Conservation (phyloP, 2,797 vertebrate genomes). For the Diplodus puntazzo region DNA sequence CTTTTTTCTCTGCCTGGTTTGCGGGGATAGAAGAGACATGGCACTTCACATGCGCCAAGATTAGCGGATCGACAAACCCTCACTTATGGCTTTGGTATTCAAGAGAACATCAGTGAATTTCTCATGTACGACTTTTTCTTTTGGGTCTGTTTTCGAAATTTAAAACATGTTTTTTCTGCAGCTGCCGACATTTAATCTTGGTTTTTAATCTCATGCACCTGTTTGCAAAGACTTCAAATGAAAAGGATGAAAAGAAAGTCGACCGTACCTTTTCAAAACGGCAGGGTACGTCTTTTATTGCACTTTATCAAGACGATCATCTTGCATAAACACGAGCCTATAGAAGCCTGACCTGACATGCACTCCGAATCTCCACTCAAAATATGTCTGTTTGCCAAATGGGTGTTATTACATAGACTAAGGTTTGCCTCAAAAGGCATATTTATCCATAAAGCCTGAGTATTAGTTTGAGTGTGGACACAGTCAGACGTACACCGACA, state of each 20-base stretch:
- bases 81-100: conserved; percentile 39
- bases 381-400: conserved; percentile 51
- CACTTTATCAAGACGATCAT: conserved; percentile 39
- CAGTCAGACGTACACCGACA: conserved; percentile 26
- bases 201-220: conserved; percentile 27
- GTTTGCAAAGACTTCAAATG: conserved; percentile 9
- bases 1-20: conserved; percentile 63
- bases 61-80: conserved; percentile 73
- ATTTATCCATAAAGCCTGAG: conserved; percentile 37
- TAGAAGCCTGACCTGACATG: conserved; percentile 55
- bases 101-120: conserved; percentile 19
- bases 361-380: conserved; percentile 37
- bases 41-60: conserved; percentile 62
- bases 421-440: conserved; percentile 33
- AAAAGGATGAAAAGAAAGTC: conserved; percentile 19
- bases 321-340: conserved; percentile 52
- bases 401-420: conserved; percentile 46
- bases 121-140: background rate
- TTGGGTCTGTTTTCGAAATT: background rate
- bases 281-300: conserved; percentile 14
- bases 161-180: background rate
- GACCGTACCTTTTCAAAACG: conserved; percentile 10
- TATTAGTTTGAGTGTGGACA: conserved; percentile 48
- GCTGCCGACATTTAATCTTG: background rate
- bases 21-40: conserved; percentile 67